Evolutionary conservation across 2,888 invertebrate species (phyloP).

Genomic region (Boloria euphrosyne): DNA sequence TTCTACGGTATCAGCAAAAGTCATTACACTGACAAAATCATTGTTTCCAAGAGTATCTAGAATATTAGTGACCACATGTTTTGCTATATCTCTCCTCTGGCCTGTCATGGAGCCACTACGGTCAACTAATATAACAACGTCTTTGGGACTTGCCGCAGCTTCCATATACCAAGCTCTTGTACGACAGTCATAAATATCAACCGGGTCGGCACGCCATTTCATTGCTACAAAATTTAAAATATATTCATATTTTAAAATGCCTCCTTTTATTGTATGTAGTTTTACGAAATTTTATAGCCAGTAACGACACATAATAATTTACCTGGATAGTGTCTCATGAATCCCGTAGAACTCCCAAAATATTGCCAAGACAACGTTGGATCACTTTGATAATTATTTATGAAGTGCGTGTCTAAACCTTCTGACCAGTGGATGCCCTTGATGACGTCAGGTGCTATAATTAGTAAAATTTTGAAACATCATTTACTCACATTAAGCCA

Average conservation of each 20-base stretch:
- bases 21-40: constrained; percentile 98
- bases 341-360: constrained; percentile 98
- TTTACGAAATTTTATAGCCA: no score
- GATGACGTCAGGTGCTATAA: constrained; percentile 90
- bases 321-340: constrained; percentile 98
- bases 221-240: constrained; percentile 78
- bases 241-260: neutral
- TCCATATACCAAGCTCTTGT: constrained; percentile 98
- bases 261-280: neutral
- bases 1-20: constrained; percentile 92
- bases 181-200: constrained; percentile 97
- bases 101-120: constrained; percentile 96
- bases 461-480: constrained; percentile 20
- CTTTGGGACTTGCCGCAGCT: constrained; percentile 98
- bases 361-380: constrained; percentile 98
- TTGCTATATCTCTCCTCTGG: constrained; percentile 93
- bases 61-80: constrained; percentile 92
- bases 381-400: constrained; percentile 92
- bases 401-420: constrained; percentile 93
- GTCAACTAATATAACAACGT: constrained; percentile 92
- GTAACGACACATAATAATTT: no score
- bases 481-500: no score
- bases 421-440: constrained; percentile 98
- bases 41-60: constrained; percentile 98
- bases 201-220: constrained; percentile 90